Evolutionary conservation across 2,113 vertebrate species (phyloP), one percentile per base, ranked within the genome.

Genomic region (Nothoprocta pentlandii): DNA sequence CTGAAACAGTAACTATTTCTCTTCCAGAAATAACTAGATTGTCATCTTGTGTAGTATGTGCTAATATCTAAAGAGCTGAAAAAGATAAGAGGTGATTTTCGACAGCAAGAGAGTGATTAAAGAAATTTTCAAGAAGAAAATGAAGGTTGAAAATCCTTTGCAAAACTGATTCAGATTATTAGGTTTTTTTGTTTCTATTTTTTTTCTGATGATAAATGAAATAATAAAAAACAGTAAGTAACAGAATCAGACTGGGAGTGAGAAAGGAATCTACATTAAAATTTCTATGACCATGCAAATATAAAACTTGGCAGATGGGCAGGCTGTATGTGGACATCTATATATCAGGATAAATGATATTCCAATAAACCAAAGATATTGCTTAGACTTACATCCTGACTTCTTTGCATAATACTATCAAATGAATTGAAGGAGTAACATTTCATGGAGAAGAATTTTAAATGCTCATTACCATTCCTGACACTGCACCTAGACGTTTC

Each of bases 391-490:
- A 12, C 3, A 54, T 63, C 25, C 13, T 1, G 2, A 2, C 49
- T 74, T 93, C 78, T 32, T 89, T 71, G 0, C 1, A 34, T 77
- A 94, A 64, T 28, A 70, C 77, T 25, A 44, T 76, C 41, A 74
- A 80, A 74, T 82, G 56, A 54, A 49, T 2, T 4, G 34, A 68
- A 89, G 42, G 59, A 83, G 6, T 17, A 71, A 32, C 28, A n/a
- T 51, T 70, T 51, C 85, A 36, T 71, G 61, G 36, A 96, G 51
- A 17, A 80, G 85, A 92, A 94, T 91, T 91, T 93, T 64, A 92
- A 78, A 69, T 49, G n/a, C n/a, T 79, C 26, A 80, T 92, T 87
- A 70, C 9, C 16, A 34, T 67, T 94, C 47, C 54, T 92, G 62
- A 77, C 36, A 59, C 44, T 46, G n/a, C 51, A 82, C 42, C 46